phyloP scores from a whole-genome alignment of 2,888 invertebrate genomes.

The Drosophila parthenogenetica region DNA sequence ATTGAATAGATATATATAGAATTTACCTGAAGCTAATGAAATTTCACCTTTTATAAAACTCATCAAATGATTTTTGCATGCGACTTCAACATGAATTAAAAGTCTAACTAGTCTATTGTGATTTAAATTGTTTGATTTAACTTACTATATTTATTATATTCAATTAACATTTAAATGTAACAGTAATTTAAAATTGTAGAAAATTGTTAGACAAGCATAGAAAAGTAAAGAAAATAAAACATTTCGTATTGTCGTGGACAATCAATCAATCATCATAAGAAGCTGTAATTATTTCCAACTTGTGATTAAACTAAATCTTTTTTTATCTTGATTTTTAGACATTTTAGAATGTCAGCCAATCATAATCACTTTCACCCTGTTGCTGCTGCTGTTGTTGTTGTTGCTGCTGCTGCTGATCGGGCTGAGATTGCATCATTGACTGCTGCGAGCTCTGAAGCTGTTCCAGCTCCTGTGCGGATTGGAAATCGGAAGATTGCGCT shows the following conservation, averaged over 20 bases:
- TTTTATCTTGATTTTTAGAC: neutral
- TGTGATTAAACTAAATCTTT: constrained; percentile 8
- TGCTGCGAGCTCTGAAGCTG: constrained; percentile 45
- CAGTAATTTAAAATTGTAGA: constrained; percentile 15
- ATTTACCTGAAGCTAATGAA: constrained; percentile 7
- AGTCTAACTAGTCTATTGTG: constrained; percentile 16
- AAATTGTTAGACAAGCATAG: constrained; percentile 5
- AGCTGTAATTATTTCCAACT: neutral
- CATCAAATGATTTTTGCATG: constrained; percentile 9
- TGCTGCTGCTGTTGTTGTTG: constrained; percentile 34
- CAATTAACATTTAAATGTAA: constrained; percentile 14
- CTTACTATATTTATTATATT: neutral
- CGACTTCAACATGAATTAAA: constrained; percentile 1
- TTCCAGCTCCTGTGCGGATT: constrained; percentile 32
- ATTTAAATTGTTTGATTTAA: constrained; percentile 11
- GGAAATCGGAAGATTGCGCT: constrained; percentile 38
- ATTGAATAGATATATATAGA: neutral
- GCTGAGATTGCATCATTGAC: constrained; percentile 33
- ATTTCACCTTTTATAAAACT: neutral
- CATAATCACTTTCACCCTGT: constrained; percentile 74
- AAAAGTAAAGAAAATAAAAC: constrained; percentile 13
- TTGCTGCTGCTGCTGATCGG: constrained; percentile 39
- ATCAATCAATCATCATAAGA: neutral
- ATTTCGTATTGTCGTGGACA: constrained; percentile 6
- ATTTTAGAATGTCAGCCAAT: constrained; percentile 77